These are phyloP conservation scores for Podocnemis expansa DNA, from an alignment of 2,113 vertebrate species.

Conservation along the genomic window DNA sequence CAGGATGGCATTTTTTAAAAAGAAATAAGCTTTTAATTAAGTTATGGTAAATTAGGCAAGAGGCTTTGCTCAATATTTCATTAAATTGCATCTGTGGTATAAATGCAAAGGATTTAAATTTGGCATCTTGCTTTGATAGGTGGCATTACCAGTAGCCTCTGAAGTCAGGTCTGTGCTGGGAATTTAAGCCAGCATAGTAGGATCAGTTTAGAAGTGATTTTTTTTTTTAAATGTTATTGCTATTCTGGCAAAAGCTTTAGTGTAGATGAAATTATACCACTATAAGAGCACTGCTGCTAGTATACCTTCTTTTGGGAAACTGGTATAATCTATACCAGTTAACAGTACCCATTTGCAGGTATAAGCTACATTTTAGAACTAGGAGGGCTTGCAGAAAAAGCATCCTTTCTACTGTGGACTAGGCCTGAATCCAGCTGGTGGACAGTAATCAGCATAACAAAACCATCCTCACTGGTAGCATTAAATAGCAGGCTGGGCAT, in stretches of 20 bases:
- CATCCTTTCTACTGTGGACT: background rate
- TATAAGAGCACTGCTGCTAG: background rate
- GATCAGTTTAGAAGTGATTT: background rate
- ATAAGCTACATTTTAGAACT: background rate
- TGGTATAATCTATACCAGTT: background rate
- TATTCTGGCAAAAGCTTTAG: background rate
- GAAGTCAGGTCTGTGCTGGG: background rate
- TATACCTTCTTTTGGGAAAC: background rate
- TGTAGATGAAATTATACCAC: background rate
- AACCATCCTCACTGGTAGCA: too few relatives aligned
- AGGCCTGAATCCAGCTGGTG: background rate
- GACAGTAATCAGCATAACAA: too few relatives aligned
- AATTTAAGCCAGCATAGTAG: background rate
- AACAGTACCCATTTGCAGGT: background rate
- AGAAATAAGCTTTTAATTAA: background rate
- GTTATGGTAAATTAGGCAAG: background rate
- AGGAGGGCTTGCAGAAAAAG: background rate
- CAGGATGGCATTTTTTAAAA: background rate
- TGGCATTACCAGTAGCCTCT: background rate
- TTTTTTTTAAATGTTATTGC: background rate
- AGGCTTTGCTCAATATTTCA: background rate
- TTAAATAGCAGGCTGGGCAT: background rate
- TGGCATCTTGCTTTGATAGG: background rate
- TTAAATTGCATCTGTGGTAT: background rate
- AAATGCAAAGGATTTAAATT: background rate